Evolutionary conservation across 1,140 invertebrate genomes (phyloP), one percentile per base, ranked within the genome.

Genomic region (Bombus pyrosoma): DNA sequence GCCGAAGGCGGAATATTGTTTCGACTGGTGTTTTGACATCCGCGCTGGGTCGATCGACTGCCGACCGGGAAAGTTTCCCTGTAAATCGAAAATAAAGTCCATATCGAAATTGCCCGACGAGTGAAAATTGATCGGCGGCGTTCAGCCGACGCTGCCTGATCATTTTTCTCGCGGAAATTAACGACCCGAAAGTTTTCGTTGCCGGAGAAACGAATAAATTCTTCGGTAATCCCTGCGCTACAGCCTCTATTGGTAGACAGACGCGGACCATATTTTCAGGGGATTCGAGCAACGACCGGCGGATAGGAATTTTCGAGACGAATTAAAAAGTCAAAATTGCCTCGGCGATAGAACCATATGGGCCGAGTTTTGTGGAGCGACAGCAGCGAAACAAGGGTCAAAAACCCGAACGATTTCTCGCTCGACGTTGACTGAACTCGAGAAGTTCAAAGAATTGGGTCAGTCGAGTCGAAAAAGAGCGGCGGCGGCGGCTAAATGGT

Each of bases 401-500:
- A 69, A 81, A 5, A 66, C 22, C 39, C 53, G 62, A 62, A 86
- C 77, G 87, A 89, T 88, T 88, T 86, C 78, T 86, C 87, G 87
- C 32, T 32, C 25, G 59, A 28, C 83, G 64, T 66, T 66, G 5
- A 8, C 64, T 34, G 13, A 9, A 66, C 64, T 34, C 13, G 12
- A 32, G 71, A 28, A 66, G 83, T 79, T 80, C 76, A 28, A 37
- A 69, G 39, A 90, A 90, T 89, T 89, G 68, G 88, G 89, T 89
- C 85, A 81, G 66, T 76, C 81, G 69, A 83, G 87, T 78, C 81
- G 66, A 86, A 66, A 72, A 72, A 62, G 76, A 86, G 75, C 43
- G 75, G 34, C 32, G 39, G 15, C 8, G 15, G 9, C 25, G 37
- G n/a, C 13, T 9, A 25, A 10, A n/a, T 39, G 77, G 22, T 25